Base-by-base conservation (phyloP, 2,888 invertebrate genomes). In the Chaitophorus viminalis region DNA sequence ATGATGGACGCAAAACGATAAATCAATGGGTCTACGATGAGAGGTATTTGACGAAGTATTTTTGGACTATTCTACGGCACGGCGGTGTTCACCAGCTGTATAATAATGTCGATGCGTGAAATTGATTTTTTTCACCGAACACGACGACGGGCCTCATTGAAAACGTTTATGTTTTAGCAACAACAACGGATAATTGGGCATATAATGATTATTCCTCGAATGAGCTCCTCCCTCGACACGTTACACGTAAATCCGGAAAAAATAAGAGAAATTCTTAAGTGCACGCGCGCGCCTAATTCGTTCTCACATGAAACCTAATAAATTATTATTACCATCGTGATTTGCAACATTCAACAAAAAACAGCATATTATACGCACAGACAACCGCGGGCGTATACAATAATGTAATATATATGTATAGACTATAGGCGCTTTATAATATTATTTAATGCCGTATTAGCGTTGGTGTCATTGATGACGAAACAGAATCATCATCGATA, bases 111-210 rank as follows among this genome's bases (percentile, higher is more conserved):
- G 52, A 18, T 31, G 72, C 33, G 54, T 82, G 82, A 72, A 82
- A 82, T 82, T 72, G 72, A 82, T 82, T 54, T 82, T 72, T 8
- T 82, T 33, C 17, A 14, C 33, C 46, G 29, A 79, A 52, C 25
- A 25, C 25, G 31, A 54, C n/a, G 39, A 39, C 9, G 36, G 65
- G 21, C 36, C 79, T 74, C 36, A 36, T 74, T 11, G 21, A 21
- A 74, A 9, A 70, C 70, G 29, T 81, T 54, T 33, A 72, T 72
- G 54, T 46, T 33, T 82, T 52, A 70, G 70, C 6, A 52, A n/a
- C 17, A 39, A 25, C 25, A 39, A 6, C 39, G 46, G 36, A 29
- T 39, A 68, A 81, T 81, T 39, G 68, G 46, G 46, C 31, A 39
- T 29, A 46, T 29, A 70, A 29, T 70, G 17, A 70, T 70, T 29